phyloP scores from a whole-genome alignment of 1,140 invertebrate species.

The Zaprionus ornatus region DNA sequence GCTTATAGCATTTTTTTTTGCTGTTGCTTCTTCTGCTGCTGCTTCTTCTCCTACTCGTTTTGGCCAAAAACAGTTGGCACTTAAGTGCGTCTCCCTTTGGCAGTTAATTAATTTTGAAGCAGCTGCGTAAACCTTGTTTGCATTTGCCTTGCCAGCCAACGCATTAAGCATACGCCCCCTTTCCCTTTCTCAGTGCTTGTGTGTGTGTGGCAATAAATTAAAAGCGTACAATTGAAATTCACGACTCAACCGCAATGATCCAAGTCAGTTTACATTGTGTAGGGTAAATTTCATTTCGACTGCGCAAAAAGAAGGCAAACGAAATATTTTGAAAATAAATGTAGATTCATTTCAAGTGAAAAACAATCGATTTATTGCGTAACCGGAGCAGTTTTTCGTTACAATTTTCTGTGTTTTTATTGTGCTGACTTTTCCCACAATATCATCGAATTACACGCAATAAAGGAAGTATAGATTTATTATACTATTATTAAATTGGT shows the following conservation, averaged over 20 bases:
- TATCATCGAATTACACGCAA: neutral
- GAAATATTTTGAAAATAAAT: neutral
- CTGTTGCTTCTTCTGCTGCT: slow-evolving; percentile 1
- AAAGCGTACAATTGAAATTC: slow-evolving; percentile 29
- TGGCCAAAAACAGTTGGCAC: slow-evolving; percentile 36
- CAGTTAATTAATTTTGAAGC: slow-evolving; percentile 74
- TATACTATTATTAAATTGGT: neutral
- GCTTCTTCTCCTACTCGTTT: slow-evolving; percentile 6
- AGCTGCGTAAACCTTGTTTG: slow-evolving; percentile 53
- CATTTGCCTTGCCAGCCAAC: slow-evolving; percentile 25
- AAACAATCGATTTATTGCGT: neutral
- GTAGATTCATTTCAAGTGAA: neutral
- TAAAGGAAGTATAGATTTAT: neutral
- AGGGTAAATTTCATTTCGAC: neutral
- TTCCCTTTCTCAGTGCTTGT: neutral
- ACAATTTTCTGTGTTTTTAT: neutral
- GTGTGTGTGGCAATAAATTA: neutral
- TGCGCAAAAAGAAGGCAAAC: neutral
- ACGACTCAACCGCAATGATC: slow-evolving; percentile 33
- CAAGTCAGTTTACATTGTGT: slow-evolving; percentile 20
- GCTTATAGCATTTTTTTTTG: slow-evolving; percentile 14
- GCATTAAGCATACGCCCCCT: slow-evolving; percentile 36
- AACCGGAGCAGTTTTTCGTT: neutral
- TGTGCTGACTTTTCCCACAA: neutral
- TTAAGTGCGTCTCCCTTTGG: slow-evolving; percentile 19